phyloP scores from a whole-genome alignment of 2,888 invertebrate species.

The Ornithoptera priamus region DNA sequence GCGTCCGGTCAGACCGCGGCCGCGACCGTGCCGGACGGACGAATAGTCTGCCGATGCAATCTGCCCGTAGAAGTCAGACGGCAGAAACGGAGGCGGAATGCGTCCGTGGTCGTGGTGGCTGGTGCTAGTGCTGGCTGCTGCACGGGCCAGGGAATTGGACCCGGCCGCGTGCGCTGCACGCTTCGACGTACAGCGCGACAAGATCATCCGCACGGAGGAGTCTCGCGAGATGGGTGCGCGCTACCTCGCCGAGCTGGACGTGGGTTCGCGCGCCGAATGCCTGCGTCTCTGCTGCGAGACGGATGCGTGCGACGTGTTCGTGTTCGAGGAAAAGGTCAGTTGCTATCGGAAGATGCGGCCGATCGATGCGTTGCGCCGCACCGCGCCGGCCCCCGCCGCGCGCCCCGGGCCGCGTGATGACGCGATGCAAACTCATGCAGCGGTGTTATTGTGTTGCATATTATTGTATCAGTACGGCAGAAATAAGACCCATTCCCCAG shows the following conservation, averaged over 20 bases:
- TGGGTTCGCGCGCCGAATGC: slow-evolving; percentile 90
- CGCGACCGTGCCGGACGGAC: slow-evolving; percentile 20
- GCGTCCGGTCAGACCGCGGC: slow-evolving; percentile 44
- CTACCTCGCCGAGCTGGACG: slow-evolving; percentile 91
- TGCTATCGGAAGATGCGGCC: neutral
- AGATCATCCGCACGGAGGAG: slow-evolving; percentile 94
- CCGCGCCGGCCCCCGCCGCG: neutral
- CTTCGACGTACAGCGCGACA: slow-evolving; percentile 92
- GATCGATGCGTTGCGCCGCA: neutral
- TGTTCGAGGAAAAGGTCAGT: slow-evolving; percentile 92
- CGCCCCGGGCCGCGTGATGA: neutral
- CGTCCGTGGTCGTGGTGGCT: slow-evolving; percentile 48
- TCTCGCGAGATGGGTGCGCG: slow-evolving; percentile 93
- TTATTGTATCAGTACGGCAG: no score
- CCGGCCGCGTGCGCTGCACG: slow-evolving; percentile 85
- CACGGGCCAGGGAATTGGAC: slow-evolving; percentile 76
- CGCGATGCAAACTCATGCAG: no score
- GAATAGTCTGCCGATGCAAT: neutral
- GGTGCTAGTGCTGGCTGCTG: slow-evolving; percentile 41
- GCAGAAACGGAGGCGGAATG: slow-evolving; percentile 30
- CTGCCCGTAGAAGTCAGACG: neutral
- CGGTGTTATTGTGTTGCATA: no score
- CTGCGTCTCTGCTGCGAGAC: slow-evolving; percentile 93
- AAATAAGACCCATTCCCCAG: no score
- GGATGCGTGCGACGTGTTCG: slow-evolving; percentile 92